Conservation (phyloP, 2,888 invertebrate genomes). For the Monochamus alternatus region DNA sequence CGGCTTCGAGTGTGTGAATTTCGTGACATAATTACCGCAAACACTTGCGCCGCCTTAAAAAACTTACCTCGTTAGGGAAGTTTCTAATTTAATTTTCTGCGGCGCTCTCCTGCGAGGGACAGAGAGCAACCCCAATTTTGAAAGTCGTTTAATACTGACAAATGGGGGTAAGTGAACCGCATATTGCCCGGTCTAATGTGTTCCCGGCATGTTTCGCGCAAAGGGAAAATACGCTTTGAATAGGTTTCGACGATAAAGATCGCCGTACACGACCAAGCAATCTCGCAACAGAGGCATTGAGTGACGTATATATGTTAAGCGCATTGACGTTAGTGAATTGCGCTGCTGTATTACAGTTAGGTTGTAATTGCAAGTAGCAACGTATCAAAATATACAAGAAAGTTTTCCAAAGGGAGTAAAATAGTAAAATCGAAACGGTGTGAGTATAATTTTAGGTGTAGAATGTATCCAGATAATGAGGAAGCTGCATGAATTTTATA, state of each 20-base stretch:
- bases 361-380: too few relatives aligned
- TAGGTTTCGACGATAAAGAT: not conserved
- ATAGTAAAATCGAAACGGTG: too few relatives aligned
- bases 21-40: constrained; percentile 28
- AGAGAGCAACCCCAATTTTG: constrained; percentile 11
- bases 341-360: too few relatives aligned
- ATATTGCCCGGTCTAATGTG: constrained; percentile 17
- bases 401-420: too few relatives aligned
- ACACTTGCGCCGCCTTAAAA: constrained; percentile 22
- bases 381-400: too few relatives aligned
- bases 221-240: constrained; percentile 16
- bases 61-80: constrained; percentile 40
- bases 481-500: too few relatives aligned
- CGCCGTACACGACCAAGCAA: not conserved
- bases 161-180: constrained; percentile 22
- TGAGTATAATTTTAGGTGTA: too few relatives aligned
- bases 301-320: too few relatives aligned
- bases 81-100: constrained; percentile 34
- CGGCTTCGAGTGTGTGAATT: constrained; percentile 14
- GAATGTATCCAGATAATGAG: too few relatives aligned
- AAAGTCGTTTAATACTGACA: constrained; percentile 15
- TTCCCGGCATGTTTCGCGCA: not conserved
- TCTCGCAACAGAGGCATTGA: too few relatives aligned
- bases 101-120: constrained; percentile 16
- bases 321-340: too few relatives aligned